Evolutionary conservation across 2,113 vertebrate species (phyloP), one percentile per base, ranked within the genome.

Genomic region (Nothobranchius kuhntae): DNA sequence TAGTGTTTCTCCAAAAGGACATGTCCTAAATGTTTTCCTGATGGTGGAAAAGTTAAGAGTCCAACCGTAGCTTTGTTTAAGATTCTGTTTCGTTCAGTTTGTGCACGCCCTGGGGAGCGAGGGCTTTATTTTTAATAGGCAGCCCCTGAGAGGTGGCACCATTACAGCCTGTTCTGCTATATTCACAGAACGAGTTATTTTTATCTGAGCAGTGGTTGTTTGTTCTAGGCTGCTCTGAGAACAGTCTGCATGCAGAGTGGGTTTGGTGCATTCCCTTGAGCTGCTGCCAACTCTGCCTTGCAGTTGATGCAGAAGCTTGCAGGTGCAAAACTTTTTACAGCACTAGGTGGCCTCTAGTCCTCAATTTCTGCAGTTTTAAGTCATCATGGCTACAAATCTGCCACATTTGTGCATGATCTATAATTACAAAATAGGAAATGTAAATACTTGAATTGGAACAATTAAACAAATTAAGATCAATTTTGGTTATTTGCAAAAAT

Each of bases 261-360:
- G 80, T 86, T 86, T 87, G 85, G 84, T 84, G 83, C 83, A 84
- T 82, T 78, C 83, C 17, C 65, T 59, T 86, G 87, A 81, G 61
- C 65, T n/a, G 54, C 68, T 76, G 87, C 87, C 81, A 87, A 62
- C 53, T 60, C 12, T 24, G 53, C n/a, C 63, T 38, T 59, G 65
- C 42, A 59, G 35, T 42, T 65, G 6, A 65, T 63, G 59, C 72
- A 67, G 21, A 21, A 21, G 62, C 65, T 61, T 75, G 68, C 57
- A 71, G 47, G 21, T 54, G 45, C 51, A 64, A 15, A 50, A 60
- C 40, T 13, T 65, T 24, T 69, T 45, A 47, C n/a, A 76, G 78
- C 87, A 84, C 82, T 81, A 86, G 85, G 59, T 82, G 82, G 84
- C 78, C 69, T 47, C 66, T 52, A 21, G 61, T 63, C 53, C 68